Conservation (phyloP, 2,797 vertebrate species). For the Ptychobarbus kaznakovi region DNA sequence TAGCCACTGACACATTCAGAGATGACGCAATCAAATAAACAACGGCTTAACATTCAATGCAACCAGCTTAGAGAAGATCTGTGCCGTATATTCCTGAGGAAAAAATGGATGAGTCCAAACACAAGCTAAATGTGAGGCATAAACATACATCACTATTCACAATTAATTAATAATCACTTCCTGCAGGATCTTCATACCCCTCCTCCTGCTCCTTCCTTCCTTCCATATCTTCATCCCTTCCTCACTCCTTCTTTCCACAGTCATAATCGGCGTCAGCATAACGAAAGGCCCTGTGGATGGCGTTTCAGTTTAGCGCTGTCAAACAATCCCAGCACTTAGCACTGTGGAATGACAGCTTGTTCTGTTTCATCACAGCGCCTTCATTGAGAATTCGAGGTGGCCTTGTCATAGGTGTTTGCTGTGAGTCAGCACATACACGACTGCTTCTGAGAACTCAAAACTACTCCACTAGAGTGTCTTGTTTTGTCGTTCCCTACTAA, state of each 20-base stretch:
- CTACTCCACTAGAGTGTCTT: background rate
- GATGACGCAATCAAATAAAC: conserved; percentile 51
- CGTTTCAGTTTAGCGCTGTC: conserved; percentile 57
- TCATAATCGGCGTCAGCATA: conserved; percentile 27
- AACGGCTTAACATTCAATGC: conserved; percentile 6
- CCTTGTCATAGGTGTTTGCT: conserved; percentile 30
- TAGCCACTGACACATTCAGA: conserved; percentile 44
- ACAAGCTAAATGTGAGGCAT: conserved; percentile 8
- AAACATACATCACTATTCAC: conserved; percentile 27
- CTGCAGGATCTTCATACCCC: conserved; percentile 12
- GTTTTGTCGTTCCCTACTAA: background rate
- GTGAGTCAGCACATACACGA: conserved; percentile 15
- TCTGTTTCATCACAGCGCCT: conserved; percentile 31
- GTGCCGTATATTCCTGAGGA: background rate
- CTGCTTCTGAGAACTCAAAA: conserved; percentile 12
- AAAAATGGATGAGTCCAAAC: background rate
- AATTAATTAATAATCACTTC: conserved; percentile 39
- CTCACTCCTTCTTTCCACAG: background rate
- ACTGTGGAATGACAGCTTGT: conserved; percentile 47
- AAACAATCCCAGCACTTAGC: conserved; percentile 49
- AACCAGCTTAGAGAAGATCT: conserved; percentile 36
- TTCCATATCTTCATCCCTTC: background rate
- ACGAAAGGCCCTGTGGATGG: conserved; percentile 21
- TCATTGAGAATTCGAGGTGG: background rate
- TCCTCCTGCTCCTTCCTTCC: background rate